Evolutionary conservation across 1,140 invertebrate species (phyloP).

Genomic region (Pseudachorutes palmiensis): DNA sequence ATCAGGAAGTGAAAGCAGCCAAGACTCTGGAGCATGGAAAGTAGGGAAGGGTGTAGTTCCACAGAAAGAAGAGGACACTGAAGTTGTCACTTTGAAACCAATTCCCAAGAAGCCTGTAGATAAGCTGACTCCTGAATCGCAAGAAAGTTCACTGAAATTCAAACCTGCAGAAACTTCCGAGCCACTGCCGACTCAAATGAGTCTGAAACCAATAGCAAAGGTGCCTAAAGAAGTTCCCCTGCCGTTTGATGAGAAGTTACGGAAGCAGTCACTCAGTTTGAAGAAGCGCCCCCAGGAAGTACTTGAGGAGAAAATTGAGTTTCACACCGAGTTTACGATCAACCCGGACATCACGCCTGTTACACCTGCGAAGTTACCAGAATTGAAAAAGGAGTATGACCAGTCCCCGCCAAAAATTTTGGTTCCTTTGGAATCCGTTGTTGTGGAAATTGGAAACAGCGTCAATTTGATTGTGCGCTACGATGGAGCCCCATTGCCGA

Average conservation of each 20-base stretch:
- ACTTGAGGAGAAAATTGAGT: conserved; percentile 26
- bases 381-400: neutral
- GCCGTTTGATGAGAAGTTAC: conserved; percentile 13
- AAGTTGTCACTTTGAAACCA: conserved; percentile 11
- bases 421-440: conserved; percentile 56
- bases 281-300: conserved; percentile 23
- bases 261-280: conserved; percentile 11
- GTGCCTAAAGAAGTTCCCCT: conserved; percentile 5
- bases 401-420: conserved; percentile 55
- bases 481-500: conserved; percentile 59
- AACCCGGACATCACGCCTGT: conserved; percentile 11
- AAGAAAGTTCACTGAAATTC: neutral
- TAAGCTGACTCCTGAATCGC: neutral
- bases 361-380: neutral
- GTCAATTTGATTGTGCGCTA: conserved; percentile 60
- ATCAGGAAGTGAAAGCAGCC: neutral
- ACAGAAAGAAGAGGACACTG: neutral
- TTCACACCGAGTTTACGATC: conserved; percentile 26
- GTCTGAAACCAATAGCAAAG: conserved; percentile 14
- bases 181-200: conserved; percentile 8
- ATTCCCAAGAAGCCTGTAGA: neutral
- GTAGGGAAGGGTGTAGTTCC: neutral
- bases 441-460: conserved; percentile 51
- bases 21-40: neutral
- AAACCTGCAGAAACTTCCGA: neutral